A percentile compares a stretch with the other conserved stretches of the same genome.
Conservation (phyloP, 2,888 invertebrate species). For the Synanthedon vespiformis region DNA sequence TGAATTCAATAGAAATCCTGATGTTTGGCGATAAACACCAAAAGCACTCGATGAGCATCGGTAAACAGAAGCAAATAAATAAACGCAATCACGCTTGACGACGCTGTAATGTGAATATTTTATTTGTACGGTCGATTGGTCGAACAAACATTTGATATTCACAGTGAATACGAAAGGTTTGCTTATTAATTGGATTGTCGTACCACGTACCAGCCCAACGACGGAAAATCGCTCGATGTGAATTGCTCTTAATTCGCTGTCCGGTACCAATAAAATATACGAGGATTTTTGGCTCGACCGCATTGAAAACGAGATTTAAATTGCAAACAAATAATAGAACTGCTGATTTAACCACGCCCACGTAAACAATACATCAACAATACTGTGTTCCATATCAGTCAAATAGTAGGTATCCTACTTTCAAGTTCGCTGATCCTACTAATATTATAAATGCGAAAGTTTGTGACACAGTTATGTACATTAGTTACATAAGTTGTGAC, state of each 20-base stretch:
- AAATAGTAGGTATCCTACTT: no score
- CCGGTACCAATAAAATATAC: conserved; percentile 40
- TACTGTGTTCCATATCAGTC: no score
- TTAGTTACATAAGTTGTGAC: no score
- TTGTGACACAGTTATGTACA: no score
- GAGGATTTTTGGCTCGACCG: conserved; percentile 24
- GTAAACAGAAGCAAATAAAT: conserved; percentile 12
- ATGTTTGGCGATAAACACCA: neutral
- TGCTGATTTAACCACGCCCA: no score
- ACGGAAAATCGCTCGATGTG: conserved; percentile 46
- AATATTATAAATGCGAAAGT: no score
- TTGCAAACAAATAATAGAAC: conserved; percentile 24
- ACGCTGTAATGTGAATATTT: conserved; percentile 58
- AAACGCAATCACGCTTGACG: conserved; percentile 32
- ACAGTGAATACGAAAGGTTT: conserved; percentile 56
- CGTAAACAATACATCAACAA: no score
- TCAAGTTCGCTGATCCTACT: no score
- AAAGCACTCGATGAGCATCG: conserved; percentile 5
- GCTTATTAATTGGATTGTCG: conserved; percentile 63
- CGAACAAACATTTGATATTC: conserved; percentile 58
- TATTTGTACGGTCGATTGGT: conserved; percentile 46
- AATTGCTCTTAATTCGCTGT: conserved; percentile 53
- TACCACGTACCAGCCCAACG: conserved; percentile 32
- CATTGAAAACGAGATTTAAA: conserved; percentile 33
- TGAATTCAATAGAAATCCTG: neutral